Percentiles rank a stretch among this genome's conserved stretches.
phyloP scores from a whole-genome alignment of 2,888 invertebrate species.

The Stictocephala bisonia region DNA sequence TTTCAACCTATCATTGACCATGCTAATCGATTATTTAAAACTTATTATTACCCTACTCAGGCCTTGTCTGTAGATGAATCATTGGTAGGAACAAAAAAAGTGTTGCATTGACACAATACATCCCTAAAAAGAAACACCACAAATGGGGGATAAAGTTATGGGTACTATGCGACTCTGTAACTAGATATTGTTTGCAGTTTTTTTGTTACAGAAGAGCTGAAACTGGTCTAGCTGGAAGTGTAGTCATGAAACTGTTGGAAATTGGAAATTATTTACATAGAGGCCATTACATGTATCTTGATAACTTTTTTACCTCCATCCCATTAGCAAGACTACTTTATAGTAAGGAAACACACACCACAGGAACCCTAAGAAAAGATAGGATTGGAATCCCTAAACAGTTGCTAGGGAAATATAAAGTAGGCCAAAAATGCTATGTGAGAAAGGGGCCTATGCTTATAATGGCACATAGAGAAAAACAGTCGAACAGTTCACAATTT shows the following conservation, averaged over 20 bases:
- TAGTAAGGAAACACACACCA: constrained; percentile 1
- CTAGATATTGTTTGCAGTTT: constrained; percentile 36
- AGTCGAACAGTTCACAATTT: constrained; percentile 21
- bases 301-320: constrained; percentile 40
- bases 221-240: constrained; percentile 29
- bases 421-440: constrained; percentile 24
- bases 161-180: constrained; percentile 42
- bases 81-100: constrained; percentile 36
- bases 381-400: constrained; percentile 23
- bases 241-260: constrained; percentile 25
- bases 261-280: constrained; percentile 27
- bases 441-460: constrained; percentile 35
- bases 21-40: constrained; percentile 35
- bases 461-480: constrained; percentile 32
- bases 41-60: constrained; percentile 22
- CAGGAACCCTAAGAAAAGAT: constrained; percentile 41
- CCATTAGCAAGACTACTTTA: constrained; percentile 21
- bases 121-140: constrained; percentile 42
- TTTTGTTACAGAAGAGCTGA: constrained; percentile 42
- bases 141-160: constrained; percentile 45
- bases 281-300: constrained; percentile 34
- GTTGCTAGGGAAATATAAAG: constrained; percentile 9
- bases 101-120: constrained; percentile 22
- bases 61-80: constrained; percentile 40
- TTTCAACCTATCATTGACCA: constrained; percentile 39